Evolutionary conservation across 2,797 vertebrate species (phyloP), one percentile per base, ranked within the genome.

Genomic region (Caiman crocodilus): DNA sequence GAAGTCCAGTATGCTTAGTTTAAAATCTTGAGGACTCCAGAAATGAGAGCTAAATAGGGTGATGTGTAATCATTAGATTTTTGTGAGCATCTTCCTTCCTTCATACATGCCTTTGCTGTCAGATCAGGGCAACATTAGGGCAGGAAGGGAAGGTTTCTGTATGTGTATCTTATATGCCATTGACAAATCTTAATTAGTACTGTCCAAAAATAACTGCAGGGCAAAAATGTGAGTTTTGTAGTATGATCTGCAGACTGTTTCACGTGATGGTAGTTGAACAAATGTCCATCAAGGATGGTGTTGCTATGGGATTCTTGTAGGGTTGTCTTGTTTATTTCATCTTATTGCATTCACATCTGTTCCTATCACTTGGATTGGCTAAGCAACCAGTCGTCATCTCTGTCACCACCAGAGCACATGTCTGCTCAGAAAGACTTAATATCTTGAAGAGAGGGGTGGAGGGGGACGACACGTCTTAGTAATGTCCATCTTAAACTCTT

Each of bases 351-450:
- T 60, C 57, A 30, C 35, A 21, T 61, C 55, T 30, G 1, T 1
- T 71, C 18, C 20, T 25, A 35, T 35, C 18, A 3, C 32, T 71
- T 71, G 32, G 67, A 35, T 42, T 35, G 32, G 5, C 35, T 12
- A 18, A 65, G 65, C 16, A 13, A 6, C 18, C 1, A 1, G 2
- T 6, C 23, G 77, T 1, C 4, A 10, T 23, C 2, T n/a, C 60
- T 3, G 5, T 88, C 77, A 12, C 32, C 55, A 3, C 1, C 25
- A 11, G 32, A 5, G 1, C 1, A 8, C 4, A 0, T 1, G 2
- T n/a, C 32, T 11, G 1, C 1, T 10, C 1, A 1, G 2, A 0
- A 14, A 14, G 21, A 23, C 21, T 2, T 1, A 2, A 7, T 15
- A 17, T 35, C 25, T 25, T 71, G 59, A 21, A 71, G 26, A 15